Evolutionary conservation across 2,888 invertebrate genomes (phyloP), one percentile per base, ranked within the genome.

Genomic region (Rhingia rostrata): DNA sequence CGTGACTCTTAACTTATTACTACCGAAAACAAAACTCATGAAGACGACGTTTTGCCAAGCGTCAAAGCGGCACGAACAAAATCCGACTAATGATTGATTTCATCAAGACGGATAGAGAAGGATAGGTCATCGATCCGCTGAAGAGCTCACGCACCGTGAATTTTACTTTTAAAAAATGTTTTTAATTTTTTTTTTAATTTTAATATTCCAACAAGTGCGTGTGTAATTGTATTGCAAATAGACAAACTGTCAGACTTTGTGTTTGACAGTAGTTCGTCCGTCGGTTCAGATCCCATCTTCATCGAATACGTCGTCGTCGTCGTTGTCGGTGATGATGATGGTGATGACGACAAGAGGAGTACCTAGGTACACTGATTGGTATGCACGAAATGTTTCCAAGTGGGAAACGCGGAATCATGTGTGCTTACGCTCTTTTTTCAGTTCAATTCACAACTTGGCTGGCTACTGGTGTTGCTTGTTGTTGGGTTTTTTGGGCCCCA

Each of bases 211-310:
- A 39, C 37, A 49, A 80, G 74, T 80, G 80, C 74, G 80, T 74
- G 80, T 80, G 80, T 80, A 84, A 70, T 84, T 84, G 79, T 84
- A 79, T 84, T 84, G 79, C 84, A 84, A 79, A 79, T 80, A 84
- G 84, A 84, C 83, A 72, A 69, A 78, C 79, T 84, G 84, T 84
- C 79, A 84, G 84, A 84, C 79, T 54, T 69, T 37, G 70, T 45
- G 49, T 84, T 84, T 75, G 80, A 84, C 80, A 84, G 75, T 74
- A 64, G 22, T 47, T 61, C 58, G 67, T 60, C 37, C 14, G 45
- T 60, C 74, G 75, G 72, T 70, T 78, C 66, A 72, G 61, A 53
- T 66, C 60, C 61, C 56, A 53, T 37, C 63, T n/a, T 58, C 77
- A 32, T 72, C 72, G 43, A 32, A 43, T 49, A 32, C 37, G 63